phyloP scores from a whole-genome alignment of 2,113 vertebrate species.

The Pseudopodoces humilis region DNA sequence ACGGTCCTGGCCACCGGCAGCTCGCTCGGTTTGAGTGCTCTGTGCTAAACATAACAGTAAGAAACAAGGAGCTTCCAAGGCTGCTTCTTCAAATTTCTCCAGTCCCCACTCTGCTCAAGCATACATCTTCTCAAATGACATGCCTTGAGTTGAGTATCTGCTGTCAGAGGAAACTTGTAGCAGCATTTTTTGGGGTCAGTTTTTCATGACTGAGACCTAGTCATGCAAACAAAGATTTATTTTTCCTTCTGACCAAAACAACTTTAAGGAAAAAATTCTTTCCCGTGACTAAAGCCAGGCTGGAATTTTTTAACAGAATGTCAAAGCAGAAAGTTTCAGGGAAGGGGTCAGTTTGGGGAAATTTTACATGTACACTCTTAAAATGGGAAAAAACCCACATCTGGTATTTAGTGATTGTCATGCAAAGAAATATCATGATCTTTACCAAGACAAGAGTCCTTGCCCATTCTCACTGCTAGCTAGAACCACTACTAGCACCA shows the following conservation, averaged over 20 bases:
- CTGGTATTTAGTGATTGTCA: not conserved
- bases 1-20: fast-evolving
- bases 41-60: not conserved
- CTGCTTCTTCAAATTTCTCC: not conserved
- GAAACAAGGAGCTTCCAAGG: not conserved
- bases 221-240: constrained; percentile 60
- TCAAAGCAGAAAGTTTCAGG: not conserved
- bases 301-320: not conserved
- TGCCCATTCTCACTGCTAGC: not conserved
- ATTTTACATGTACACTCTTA: not conserved
- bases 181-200: constrained; percentile 29
- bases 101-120: not conserved
- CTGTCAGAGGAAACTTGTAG: not conserved
- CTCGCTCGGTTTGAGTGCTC: not conserved
- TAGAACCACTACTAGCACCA: not conserved
- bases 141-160: not conserved
- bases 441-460: not conserved
- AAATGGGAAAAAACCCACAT: not conserved
- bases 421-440: not conserved
- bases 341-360: not conserved
- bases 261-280: constrained; percentile 49
- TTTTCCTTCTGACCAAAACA: constrained; percentile 57
- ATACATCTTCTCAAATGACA: not conserved
- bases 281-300: constrained; percentile 29
- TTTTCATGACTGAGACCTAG: constrained; percentile 63